phyloP scores from a whole-genome alignment of 1,140 invertebrate species.

The Papilio xuthus region DNA sequence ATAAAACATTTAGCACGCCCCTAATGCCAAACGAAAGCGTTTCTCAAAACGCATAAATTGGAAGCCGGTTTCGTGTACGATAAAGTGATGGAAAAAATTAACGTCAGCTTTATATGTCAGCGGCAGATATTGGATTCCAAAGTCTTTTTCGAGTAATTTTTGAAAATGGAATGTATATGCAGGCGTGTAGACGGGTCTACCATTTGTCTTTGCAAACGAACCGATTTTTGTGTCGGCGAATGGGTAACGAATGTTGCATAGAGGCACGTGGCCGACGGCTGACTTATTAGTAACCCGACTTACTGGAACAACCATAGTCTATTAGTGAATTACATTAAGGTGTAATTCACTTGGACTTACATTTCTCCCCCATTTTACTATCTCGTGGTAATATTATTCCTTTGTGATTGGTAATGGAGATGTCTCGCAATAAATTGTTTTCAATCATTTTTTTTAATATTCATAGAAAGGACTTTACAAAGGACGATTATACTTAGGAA shows the following conservation, averaged over 20 bases:
- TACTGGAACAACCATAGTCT: slow-evolving; percentile 61
- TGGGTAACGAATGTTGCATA: slow-evolving; percentile 73
- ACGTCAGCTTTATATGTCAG: slow-evolving; percentile 45
- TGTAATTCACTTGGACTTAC: slow-evolving; percentile 38
- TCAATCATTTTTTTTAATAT: too few species aligned
- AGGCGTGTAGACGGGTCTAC: slow-evolving; percentile 58
- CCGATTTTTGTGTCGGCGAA: slow-evolving; percentile 76
- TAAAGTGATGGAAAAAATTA: slow-evolving; percentile 50
- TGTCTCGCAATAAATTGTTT: neutral
- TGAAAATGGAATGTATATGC: slow-evolving; percentile 71
- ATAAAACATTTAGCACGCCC: slow-evolving; percentile 32
- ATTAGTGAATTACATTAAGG: slow-evolving; percentile 62
- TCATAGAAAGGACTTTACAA: too few species aligned
- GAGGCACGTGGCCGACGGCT: slow-evolving; percentile 66
- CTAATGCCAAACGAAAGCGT: slow-evolving; percentile 37
- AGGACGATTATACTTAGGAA: too few species aligned
- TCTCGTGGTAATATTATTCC: neutral
- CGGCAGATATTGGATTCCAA: slow-evolving; percentile 65
- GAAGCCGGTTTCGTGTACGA: slow-evolving; percentile 14
- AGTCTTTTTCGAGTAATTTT: slow-evolving; percentile 73
- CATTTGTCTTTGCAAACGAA: slow-evolving; percentile 80
- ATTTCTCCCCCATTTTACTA: slow-evolving; percentile 6
- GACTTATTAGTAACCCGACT: slow-evolving; percentile 70
- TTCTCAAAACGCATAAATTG: slow-evolving; percentile 38
- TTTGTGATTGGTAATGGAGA: neutral